Base-by-base conservation (phyloP, 2,888 invertebrate genomes). In the Cosmia pyralina region DNA sequence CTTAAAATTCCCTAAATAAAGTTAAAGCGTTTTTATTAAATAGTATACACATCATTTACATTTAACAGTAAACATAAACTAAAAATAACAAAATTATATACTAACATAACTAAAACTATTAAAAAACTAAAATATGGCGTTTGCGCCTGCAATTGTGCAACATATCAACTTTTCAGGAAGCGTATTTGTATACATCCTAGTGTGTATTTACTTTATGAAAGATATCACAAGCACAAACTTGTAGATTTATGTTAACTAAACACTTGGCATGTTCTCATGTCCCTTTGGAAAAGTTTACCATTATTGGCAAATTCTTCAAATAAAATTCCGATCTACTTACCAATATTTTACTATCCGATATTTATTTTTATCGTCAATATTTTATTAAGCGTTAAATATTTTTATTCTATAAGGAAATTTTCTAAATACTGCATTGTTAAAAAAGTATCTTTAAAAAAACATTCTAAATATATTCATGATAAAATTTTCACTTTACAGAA, bases 401-500 rank as follows among this genome's bases (percentile, higher is more conserved):
- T 50, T 48, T 48, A 41, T 48, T 34, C 5, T 10, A 15, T n/a
- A 19, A 48, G 1, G 0, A 34, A 58, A 19, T 41, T 22, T 34
- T 38, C 44, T n/a, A 34, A 58, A 57, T 34, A 17, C 2, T 62
- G 17, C 38, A 17, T 62, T 57, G 6, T 60, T 17, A 11, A 60
- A 72, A 69, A 46, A 55, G 8, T 28, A 22, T 38, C 2, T 52
- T 28, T 28, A 17, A 62, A n/a, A 28, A 46, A 60, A 34, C 38
- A 38, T 59, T 65, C 22, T 17, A 44, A 59, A 58, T 17, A n/a
- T 50, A 17, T 62, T 57, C 52, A 4, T n/a, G 62, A 70, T 28
- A 64, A 55, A 11, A 69, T 38, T 68, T 64, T 41, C n/a, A n/a
- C 59, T 67, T 71, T 2, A 55, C 34, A 53, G 8, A 44, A 34